Evolutionary conservation across 2,888 invertebrate species (phyloP).

Genomic region (Sialis lutaria): DNA sequence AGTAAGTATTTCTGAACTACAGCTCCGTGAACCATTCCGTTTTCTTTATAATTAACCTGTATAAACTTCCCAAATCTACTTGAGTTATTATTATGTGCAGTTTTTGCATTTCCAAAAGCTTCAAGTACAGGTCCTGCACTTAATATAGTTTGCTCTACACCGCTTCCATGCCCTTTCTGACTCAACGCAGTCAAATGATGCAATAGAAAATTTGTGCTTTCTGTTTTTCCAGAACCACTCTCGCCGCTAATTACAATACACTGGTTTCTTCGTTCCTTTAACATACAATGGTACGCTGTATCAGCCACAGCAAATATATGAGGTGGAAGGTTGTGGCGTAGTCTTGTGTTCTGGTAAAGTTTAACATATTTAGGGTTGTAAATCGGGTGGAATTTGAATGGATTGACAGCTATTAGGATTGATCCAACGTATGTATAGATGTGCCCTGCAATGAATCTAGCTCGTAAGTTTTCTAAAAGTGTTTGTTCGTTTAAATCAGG

Average conservation of each 20-base stretch:
- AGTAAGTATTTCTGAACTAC: constrained; percentile 92
- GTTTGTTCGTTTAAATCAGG: constrained; percentile 92
- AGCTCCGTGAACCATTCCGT: constrained; percentile 96
- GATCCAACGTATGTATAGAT: constrained; percentile 95
- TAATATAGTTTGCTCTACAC: constrained; percentile 92
- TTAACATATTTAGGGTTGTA: constrained; percentile 97
- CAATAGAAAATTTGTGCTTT: constrained; percentile 86
- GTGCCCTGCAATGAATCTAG: constrained; percentile 77
- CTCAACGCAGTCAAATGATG: constrained; percentile 90
- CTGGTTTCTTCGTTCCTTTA: constrained; percentile 75
- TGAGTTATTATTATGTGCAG: constrained; percentile 93
- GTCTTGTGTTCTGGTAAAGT: constrained; percentile 80
- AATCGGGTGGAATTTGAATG: constrained; percentile 89
- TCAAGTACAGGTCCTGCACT: constrained; percentile 92
- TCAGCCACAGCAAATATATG: constrained; percentile 95
- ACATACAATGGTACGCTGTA: constrained; percentile 87
- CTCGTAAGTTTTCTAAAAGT: constrained; percentile 73
- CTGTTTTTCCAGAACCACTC: constrained; percentile 92
- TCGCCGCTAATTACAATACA: constrained; percentile 94
- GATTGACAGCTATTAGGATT: constrained; percentile 87
- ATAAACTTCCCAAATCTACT: constrained; percentile 96
- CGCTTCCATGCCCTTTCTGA: constrained; percentile 87
- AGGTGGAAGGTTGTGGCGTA: constrained; percentile 84
- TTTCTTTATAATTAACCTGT: constrained; percentile 91
- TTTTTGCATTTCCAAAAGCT: constrained; percentile 98